These are phyloP conservation scores for Sarcophilus harrisii DNA, from an alignment of 2,797 vertebrate species.

Conservation along the genomic window DNA sequence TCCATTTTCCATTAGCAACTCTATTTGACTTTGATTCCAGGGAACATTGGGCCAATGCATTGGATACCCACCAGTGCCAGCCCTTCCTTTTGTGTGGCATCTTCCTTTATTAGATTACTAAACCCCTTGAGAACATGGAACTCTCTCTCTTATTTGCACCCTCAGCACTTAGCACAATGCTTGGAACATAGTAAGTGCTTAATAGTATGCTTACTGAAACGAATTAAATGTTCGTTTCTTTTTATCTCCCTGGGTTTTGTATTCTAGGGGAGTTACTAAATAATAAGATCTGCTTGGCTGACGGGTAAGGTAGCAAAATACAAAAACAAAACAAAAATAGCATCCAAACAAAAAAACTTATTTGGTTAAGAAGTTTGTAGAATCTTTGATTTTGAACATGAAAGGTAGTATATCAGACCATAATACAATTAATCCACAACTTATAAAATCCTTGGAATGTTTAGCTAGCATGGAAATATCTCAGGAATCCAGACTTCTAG, in stretches of 20 bases:
- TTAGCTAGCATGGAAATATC: neutral
- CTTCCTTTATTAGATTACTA: no score
- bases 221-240: neutral
- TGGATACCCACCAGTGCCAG: no score
- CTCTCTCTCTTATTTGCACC: no score
- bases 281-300: neutral
- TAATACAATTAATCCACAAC: neutral
- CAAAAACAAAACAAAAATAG: neutral
- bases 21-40: no score
- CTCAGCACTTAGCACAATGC: no score
- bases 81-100: no score
- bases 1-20: no score
- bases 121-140: no score
- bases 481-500: neutral
- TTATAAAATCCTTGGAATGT: neutral
- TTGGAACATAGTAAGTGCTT: no score
- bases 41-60: no score
- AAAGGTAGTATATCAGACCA: neutral
- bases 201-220: no score
- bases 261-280: neutral
- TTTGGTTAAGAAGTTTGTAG: neutral
- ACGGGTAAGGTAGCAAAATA: no score
- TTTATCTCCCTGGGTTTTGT: neutral
- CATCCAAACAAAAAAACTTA: neutral
- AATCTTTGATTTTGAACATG: conserved; percentile 1